Percentiles rank a stretch among this genome's conserved stretches.
Conservation (phyloP, 2,113 vertebrate species). For the Azemiops feae region DNA sequence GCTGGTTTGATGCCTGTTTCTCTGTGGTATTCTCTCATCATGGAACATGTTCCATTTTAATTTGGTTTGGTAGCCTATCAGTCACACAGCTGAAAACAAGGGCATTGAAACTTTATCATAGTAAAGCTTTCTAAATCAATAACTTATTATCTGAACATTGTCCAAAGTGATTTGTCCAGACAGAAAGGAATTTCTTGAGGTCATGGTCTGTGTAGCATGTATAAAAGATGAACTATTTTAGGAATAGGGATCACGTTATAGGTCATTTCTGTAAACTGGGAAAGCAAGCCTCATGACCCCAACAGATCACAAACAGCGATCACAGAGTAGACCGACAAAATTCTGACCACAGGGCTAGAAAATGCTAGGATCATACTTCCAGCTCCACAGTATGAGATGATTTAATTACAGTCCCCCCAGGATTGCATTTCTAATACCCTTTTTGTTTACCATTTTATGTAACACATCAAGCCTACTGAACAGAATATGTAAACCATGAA, state of each 20-base stretch:
- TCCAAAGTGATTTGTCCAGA: neutral
- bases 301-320: neutral
- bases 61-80: constrained; percentile 2
- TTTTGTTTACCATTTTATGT: neutral
- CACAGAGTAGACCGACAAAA: neutral
- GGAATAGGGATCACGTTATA: neutral
- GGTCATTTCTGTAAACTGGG: neutral
- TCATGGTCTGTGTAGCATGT: neutral
- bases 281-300: neutral
- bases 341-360: neutral
- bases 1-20: neutral
- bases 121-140: neutral
- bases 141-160: neutral
- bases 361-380: neutral
- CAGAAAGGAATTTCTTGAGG: neutral
- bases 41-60: neutral
- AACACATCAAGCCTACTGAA: neutral
- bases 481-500: neutral
- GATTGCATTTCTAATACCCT: neutral
- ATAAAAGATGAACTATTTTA: neutral
- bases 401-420: neutral
- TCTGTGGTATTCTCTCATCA: constrained; percentile 1
- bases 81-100: constrained; percentile 3
- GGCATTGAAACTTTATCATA: neutral
- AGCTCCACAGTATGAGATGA: neutral